Base-by-base conservation (phyloP, 2,113 vertebrate genomes). In the Tenrec ecaudatus region DNA sequence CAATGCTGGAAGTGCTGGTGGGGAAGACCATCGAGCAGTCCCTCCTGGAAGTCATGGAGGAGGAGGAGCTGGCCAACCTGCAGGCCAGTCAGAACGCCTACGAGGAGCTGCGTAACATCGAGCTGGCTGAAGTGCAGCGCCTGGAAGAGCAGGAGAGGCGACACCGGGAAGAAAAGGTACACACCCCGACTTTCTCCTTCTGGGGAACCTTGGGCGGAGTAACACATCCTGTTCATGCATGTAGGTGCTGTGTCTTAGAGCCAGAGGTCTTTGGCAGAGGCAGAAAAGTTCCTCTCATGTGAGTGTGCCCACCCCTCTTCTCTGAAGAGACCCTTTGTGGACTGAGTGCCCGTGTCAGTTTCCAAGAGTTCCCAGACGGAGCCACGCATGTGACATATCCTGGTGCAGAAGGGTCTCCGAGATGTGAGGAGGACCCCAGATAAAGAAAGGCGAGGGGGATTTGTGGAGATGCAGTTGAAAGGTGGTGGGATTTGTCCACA, bases 21-120 rank as follows among this genome's bases (percentile, higher is more conserved):
- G 99, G 99, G 1, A 99, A 99, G 96, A 99, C 98, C 0, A 97
- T 99, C 20, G 99, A 99, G 92, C 99, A 99, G 97, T 97, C 99
- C 25, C 98, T 99, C 87, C 96, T 99, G 96, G 99, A 99, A 96
- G 99, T 99, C 68, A 98, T 98, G 98, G 99, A 99, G 93, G 99
- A 99, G 95, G 99, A 99, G 77, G 99, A 99, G 97, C 94, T 99
- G 96, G 98, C 98, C 60, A 96, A 88, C 43, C 97, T 99, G 82
- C 95, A 81, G 92, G 97, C 98, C 33, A 98, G 96, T 78, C 99
- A 99, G 96, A 87, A 88, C 1, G 97, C 95, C 0, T 99, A 98
- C 2, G 95, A 97, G 17, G 99, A 99, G 95, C 95, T 98, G 40
- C 98, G 98, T 12, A 98, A 98, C 0, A 96, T 98, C 0, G 99